Evolutionary conservation across 2,888 invertebrate species (phyloP), one percentile per base, ranked within the genome.

Genomic region (Lasioglossum leucozonium): DNA sequence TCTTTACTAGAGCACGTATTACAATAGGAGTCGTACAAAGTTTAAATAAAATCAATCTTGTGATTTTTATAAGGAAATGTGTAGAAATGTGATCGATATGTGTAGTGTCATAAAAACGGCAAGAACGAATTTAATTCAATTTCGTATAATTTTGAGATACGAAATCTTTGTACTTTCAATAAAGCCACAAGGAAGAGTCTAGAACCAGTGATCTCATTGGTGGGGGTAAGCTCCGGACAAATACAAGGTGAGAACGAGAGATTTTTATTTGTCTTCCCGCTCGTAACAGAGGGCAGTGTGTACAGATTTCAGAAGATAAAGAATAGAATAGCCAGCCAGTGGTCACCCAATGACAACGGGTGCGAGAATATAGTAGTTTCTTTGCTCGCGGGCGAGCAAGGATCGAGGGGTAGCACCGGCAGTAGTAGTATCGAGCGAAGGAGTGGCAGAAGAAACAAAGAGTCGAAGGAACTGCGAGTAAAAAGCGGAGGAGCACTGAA

Each of bases 401-500:
- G 30, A 55, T 55, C 55, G n/a, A 11, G 30, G 26, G 58, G n/a
- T 58, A 4, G 55, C 10, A 11, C 11, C 0, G 55, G 11, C 47
- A 55, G 71, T 44, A 67, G 30, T 22, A 82, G 62, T 69, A 80
- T 55, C 72, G 77, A 37, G 75, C 72, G 71, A 26, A 40, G 62
- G 40, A 62, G 40, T 44, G 71, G 44, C 79, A 69, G 76, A 81
- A 79, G 87, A 77, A 84, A 81, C 65, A 87, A 84, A 81, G 62
- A 62, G 79, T 77, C 77, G 47, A 55, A 69, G 67, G 47, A 58
- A 58, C 72, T 69, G 58, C 79, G 79, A 85, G 85, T 82, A 90
- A 91, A 91, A 91, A 91, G 85, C 81, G 76, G 58, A 77, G 81
- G 79, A 87, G 86, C 86, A 89, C 88, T 88, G 88, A 88, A 90